Conservation (phyloP, 1,140 invertebrate genomes). For the Chelonus insularis region DNA sequence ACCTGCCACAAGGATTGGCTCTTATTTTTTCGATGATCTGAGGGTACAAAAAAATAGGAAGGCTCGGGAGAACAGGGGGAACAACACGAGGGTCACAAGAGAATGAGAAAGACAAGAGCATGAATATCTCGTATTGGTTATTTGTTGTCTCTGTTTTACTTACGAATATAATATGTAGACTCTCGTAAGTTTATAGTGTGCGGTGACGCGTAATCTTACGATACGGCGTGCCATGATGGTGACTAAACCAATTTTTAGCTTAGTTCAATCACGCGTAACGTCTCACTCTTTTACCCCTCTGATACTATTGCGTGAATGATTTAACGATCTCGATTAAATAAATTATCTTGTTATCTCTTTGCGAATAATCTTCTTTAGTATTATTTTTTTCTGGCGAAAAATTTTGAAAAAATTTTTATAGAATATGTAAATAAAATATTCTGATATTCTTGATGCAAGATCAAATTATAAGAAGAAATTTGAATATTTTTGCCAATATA, state of each 20-base stretch:
- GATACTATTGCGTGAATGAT: too few relatives aligned
- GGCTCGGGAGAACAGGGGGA: background rate
- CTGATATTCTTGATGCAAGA: too few relatives aligned
- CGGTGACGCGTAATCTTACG: slow-evolving; percentile 56
- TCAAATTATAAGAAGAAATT: too few relatives aligned
- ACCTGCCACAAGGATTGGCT: slow-evolving; percentile 42
- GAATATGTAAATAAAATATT: too few relatives aligned
- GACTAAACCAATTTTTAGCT: slow-evolving; percentile 60
- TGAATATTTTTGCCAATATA: too few relatives aligned
- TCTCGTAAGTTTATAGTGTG: background rate
- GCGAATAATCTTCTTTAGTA: too few relatives aligned
- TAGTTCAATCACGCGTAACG: slow-evolving; percentile 49
- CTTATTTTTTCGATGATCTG: background rate
- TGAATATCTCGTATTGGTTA: background rate
- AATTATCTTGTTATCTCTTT: too few relatives aligned
- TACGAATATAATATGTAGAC: too few relatives aligned
- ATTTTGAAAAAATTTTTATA: too few relatives aligned
- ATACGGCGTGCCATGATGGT: slow-evolving; percentile 52
- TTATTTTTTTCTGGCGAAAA: too few relatives aligned
- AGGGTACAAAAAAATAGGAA: background rate
- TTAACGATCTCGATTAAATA: too few relatives aligned
- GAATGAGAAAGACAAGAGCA: background rate
- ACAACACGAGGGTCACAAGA: too few relatives aligned
- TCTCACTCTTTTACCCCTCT: background rate
- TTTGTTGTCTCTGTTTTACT: background rate